Evolutionary conservation across 1,140 invertebrate genomes (phyloP).

Genomic region (Orussus abietinus): DNA sequence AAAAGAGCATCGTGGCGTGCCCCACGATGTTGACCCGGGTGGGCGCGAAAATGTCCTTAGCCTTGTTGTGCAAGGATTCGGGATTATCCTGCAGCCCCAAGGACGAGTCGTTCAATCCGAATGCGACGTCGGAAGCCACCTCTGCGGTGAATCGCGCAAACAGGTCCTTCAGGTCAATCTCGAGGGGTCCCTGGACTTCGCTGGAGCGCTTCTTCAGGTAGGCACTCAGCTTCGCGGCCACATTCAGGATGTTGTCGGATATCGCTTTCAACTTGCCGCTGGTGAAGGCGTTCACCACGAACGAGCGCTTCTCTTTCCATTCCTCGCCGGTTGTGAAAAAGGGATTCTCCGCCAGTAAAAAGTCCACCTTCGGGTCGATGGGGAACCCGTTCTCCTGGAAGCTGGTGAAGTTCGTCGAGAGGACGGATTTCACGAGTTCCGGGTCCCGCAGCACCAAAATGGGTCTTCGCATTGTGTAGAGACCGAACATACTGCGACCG

Average conservation of each 20-base stretch:
- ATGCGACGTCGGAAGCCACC: conserved; percentile 49
- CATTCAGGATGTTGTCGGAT: background rate
- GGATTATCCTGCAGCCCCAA: conserved; percentile 16
- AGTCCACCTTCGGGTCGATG: conserved; percentile 17
- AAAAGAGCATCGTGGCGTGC: conserved; percentile 4
- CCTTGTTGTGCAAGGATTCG: conserved; percentile 18
- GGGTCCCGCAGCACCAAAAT: conserved; percentile 34
- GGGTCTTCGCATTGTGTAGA: conserved; percentile 25
- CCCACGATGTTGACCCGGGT: background rate
- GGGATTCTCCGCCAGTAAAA: conserved; percentile 29
- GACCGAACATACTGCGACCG: conserved; percentile 27
- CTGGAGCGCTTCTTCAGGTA: conserved; percentile 17
- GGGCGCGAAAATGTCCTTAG: conserved; percentile 21
- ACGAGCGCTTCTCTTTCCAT: conserved; percentile 20
- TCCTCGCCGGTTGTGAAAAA: conserved; percentile 29
- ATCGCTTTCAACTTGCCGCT: conserved; percentile 21
- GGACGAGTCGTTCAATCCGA: conserved; percentile 42
- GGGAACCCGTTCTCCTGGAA: conserved; percentile 22
- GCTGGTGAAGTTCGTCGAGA: conserved; percentile 35
- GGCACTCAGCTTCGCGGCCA: conserved; percentile 14
- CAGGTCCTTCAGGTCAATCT: conserved; percentile 35
- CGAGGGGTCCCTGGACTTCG: conserved; percentile 3
- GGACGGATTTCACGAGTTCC: conserved; percentile 29
- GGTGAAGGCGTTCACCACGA: conserved; percentile 20
- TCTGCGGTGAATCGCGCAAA: conserved; percentile 50